Base-by-base conservation (phyloP, 2,113 vertebrate species). In the Megaceryle maxima region DNA sequence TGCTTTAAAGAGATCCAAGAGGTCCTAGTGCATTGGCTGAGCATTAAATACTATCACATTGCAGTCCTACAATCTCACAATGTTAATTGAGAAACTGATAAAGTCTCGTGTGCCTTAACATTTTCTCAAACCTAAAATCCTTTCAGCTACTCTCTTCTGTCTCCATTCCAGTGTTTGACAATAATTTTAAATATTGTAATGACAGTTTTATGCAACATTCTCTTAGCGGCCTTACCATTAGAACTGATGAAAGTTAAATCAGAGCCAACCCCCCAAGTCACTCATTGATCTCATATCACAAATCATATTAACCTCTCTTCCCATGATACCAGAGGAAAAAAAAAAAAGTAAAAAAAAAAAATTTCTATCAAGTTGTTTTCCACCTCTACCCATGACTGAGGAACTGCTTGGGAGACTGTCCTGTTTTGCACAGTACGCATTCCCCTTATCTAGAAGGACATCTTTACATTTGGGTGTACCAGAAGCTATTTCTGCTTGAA, bases 391-490 rank as follows among this genome's bases (percentile, higher is more conserved):
- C 16, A 17, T 18, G 37, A 28, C 75, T 1, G 2, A 70, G 44
- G 13, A 64, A 21, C 3, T 50, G n/a, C 25, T 8, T 31, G n/a
- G 19, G 8, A 64, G 44, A 5, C 22, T 37, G 11, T n/a, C 12
- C 20, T 16, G 3, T n/a, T 90, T 12, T 64, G 19, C 33, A n/a
- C 19, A 33, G 13, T 2, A 13, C 2, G 0, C 2, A 10, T 28
- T 68, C 43, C n/a, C 14, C 28, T 2, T 4, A 59, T 55, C 3
- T 9, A 16, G 6, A 63, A 35, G 9, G 5, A 6, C 2, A 35
- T 48, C 29, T 75, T 79, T 11, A 13, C 13, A 37, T 37, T 7
- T 56, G 6, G 5, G 43, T 10, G 6, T 10, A 68, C 5, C 26
- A 35, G 53, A 74, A 92, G 51, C 31, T 53, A n/a, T n/a, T 72